Conservation (phyloP, 2,797 vertebrate genomes). For the Hybognathus amarus region DNA sequence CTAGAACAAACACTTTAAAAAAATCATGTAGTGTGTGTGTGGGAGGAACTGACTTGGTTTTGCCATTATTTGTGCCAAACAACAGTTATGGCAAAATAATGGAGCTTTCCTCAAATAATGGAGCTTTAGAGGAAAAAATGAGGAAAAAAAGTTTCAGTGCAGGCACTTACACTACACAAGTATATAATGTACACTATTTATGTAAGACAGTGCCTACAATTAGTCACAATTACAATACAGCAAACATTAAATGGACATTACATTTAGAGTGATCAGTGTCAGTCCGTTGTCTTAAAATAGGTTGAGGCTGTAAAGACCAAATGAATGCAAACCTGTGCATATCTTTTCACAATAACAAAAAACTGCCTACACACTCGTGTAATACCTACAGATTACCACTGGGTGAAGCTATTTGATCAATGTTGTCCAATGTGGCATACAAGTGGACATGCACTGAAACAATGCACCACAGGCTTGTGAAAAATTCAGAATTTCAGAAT, state of each 20-base stretch:
- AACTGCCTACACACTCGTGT: background rate
- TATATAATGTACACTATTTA: background rate
- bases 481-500: too few relatives aligned
- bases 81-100: too few relatives aligned
- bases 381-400: conserved; percentile 21
- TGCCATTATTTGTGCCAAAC: conserved; percentile 37
- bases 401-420: conserved; percentile 27
- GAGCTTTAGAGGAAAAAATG: background rate
- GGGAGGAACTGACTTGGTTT: conserved; percentile 39
- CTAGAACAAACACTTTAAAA: conserved; percentile 52
- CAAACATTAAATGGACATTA: background rate
- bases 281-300: background rate
- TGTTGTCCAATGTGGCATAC: background rate
- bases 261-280: background rate
- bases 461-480: background rate
- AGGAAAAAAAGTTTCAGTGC: background rate
- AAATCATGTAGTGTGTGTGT: conserved; percentile 48
- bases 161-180: background rate
- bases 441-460: background rate
- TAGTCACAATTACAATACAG: background rate
- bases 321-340: background rate
- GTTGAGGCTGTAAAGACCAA: background rate
- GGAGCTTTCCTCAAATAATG: too few relatives aligned
- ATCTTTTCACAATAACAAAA: background rate
- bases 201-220: background rate